A percentile compares a stretch with the other conserved stretches of the same genome.
Conservation (phyloP, 2,113 vertebrate species). For the Gnathonemus echidnorhynchus region DNA sequence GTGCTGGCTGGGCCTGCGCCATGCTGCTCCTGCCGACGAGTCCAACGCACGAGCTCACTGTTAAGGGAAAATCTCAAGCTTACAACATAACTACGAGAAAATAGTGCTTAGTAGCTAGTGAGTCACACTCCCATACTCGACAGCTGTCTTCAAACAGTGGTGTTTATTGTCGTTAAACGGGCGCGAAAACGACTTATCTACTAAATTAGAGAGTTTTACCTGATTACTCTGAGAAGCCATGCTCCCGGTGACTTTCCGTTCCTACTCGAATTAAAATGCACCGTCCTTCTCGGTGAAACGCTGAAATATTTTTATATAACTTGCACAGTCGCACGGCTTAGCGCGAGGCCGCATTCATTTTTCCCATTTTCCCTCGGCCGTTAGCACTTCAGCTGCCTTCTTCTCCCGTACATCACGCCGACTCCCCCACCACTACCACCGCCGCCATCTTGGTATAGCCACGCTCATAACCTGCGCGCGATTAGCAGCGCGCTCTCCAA, state of each 20-base stretch:
- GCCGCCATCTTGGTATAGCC: conserved; percentile 66
- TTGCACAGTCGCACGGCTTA: conserved; percentile 45
- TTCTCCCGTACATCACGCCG: conserved; percentile 58
- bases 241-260: conserved; percentile 62
- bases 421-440: conserved; percentile 59
- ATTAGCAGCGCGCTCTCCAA: conserved; percentile 18
- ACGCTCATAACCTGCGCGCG: conserved; percentile 46
- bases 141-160: background rate
- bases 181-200: background rate
- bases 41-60: conserved; percentile 40
- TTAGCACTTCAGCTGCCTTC: conserved; percentile 40
- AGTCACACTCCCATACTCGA: background rate
- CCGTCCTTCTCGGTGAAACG: conserved; percentile 42
- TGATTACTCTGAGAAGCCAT: conserved; percentile 70
- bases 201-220: conserved; percentile 49
- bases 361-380: conserved; percentile 35
- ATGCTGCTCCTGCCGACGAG: conserved; percentile 37
- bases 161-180: background rate
- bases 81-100: background rate
- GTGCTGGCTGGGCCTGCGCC: conserved; percentile 48
- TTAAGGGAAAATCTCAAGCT: background rate
- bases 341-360: conserved; percentile 49
- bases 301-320: conserved; percentile 36
- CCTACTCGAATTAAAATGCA: conserved; percentile 48
- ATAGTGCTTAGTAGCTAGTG: background rate